Evolutionary conservation across 2,113 vertebrate species (phyloP).

Genomic region (Semicossyphus pulcher): DNA sequence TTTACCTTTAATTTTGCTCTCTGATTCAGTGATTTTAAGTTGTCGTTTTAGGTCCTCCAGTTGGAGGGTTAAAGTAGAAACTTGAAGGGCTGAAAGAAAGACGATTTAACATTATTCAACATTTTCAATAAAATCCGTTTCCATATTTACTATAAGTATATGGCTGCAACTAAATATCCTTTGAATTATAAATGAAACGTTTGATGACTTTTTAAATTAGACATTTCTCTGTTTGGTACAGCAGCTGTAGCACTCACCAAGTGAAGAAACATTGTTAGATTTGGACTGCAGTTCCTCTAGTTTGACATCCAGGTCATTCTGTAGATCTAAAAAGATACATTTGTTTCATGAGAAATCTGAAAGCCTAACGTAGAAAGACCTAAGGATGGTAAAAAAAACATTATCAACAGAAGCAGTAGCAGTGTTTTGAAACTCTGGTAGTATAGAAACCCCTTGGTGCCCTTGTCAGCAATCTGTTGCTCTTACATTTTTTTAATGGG

Average conservation of each 20-base stretch:
- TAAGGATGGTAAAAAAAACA: background rate
- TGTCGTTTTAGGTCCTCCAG: conserved; percentile 37
- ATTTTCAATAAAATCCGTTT: no score
- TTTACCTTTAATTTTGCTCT: conserved; percentile 37
- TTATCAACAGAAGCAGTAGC: no score
- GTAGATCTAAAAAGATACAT: conserved; percentile 38
- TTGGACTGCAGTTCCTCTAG: conserved; percentile 29
- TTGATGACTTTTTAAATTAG: no score
- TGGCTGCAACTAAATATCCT: no score
- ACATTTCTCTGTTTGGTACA: background rate
- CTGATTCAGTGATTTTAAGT: conserved; percentile 18
- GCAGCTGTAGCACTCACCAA: conserved; percentile 34
- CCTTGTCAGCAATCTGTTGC: no score
- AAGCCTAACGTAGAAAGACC: background rate
- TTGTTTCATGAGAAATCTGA: background rate
- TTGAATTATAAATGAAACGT: background rate
- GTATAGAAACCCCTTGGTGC: no score
- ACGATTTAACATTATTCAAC: background rate
- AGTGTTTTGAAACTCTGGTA: no score
- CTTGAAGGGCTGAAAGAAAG: conserved; percentile 51
- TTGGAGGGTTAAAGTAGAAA: conserved; percentile 44
- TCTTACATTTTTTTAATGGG: no score
- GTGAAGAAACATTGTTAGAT: conserved; percentile 30
- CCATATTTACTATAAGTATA: no score
- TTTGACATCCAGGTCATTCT: conserved; percentile 42